Evolutionary conservation across 2,113 vertebrate genomes (phyloP).

Genomic region (Accipiter virgatus): DNA sequence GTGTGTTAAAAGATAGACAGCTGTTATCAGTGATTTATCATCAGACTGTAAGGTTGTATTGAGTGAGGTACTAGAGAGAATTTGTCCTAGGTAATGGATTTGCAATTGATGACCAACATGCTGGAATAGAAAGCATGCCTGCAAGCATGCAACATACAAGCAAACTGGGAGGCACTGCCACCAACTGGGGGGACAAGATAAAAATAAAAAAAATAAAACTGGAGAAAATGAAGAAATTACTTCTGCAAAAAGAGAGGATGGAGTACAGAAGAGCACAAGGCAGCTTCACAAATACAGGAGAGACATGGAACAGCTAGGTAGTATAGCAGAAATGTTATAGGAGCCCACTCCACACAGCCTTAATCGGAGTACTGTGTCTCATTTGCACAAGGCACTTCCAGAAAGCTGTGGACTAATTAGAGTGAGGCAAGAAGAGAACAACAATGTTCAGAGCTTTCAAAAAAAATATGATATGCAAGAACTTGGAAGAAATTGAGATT

Average conservation of each 20-base stretch:
- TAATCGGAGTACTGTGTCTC: neutral
- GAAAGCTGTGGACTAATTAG: neutral
- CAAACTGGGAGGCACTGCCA: neutral
- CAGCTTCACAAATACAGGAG: neutral
- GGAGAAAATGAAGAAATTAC: neutral
- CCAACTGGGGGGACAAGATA: neutral
- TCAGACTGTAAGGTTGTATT: neutral
- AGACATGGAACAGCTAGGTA: neutral
- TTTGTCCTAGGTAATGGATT: neutral
- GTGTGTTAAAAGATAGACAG: neutral
- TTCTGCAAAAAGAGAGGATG: neutral
- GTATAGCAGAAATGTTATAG: neutral
- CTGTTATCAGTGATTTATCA: neutral
- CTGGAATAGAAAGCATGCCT: neutral
- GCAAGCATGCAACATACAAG: fast-evolving
- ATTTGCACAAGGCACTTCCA: neutral
- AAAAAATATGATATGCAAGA: neutral
- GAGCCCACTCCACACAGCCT: neutral
- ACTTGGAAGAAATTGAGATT: neutral
- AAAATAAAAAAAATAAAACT: neutral
- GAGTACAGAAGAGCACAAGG: neutral
- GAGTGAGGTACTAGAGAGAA: neutral
- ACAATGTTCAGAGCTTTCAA: neutral
- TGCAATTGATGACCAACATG: neutral
- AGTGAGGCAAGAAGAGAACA: neutral